Percentiles rank a stretch among this genome's conserved stretches.
These are phyloP conservation scores for Phalacrocorax brasilianus DNA, from an alignment of 2,113 vertebrate species.

Conservation along the genomic window DNA sequence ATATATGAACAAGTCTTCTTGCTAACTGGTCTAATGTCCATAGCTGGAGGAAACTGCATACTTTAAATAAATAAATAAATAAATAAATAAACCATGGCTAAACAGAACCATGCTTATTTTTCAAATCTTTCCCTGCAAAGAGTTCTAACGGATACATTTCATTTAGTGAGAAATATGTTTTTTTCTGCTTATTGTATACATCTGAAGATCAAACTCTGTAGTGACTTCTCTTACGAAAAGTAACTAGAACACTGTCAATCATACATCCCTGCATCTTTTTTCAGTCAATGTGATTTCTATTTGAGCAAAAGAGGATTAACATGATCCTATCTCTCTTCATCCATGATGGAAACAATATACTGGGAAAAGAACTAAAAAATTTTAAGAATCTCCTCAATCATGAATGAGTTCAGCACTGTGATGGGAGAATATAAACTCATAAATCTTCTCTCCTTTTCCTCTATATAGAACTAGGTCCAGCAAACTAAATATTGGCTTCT, in stretches of 20 bases:
- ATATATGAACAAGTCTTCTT: background rate
- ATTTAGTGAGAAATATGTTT: background rate
- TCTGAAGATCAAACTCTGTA: background rate
- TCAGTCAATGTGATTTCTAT: background rate
- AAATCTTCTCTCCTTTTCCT: background rate
- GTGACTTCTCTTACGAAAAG: background rate
- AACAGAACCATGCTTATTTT: background rate
- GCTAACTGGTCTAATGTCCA: background rate
- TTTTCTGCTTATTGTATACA: background rate
- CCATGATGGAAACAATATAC: background rate
- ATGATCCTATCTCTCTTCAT: background rate
- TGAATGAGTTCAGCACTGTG: background rate
- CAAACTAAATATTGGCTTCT: background rate
- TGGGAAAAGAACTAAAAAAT: background rate
- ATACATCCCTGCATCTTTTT: background rate
- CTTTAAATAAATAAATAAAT: background rate
- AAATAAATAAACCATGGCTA: background rate
- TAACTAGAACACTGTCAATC: background rate
- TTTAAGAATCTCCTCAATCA: background rate
- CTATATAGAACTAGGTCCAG: background rate
- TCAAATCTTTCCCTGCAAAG: background rate
- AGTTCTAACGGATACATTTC: background rate
- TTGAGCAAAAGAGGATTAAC: background rate
- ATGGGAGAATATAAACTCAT: background rate
- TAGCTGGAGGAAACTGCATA: constrained; percentile 21